Base-by-base conservation (phyloP, 2,888 invertebrate genomes). In the Argyresthia albistria region DNA sequence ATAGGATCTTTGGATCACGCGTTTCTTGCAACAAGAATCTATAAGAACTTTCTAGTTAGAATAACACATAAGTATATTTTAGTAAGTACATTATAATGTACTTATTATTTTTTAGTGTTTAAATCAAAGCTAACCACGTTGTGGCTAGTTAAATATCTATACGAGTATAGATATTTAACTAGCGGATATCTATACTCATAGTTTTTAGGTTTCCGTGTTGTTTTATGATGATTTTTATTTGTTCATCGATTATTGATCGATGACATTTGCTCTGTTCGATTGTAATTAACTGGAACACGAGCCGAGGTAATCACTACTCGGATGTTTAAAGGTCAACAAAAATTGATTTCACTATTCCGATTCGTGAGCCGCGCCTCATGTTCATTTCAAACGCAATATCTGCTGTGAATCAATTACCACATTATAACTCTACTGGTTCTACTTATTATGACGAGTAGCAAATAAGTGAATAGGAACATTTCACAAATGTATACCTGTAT, bases 171-270 rank as follows among this genome's bases (percentile, higher is more conserved):
- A n/a, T n/a, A n/a, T n/a, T n/a, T n/a, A n/a, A n/a, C 25, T 25
- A 25, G 25, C 25, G 6, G 6, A 25, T 25, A 25, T 25, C n/a
- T 25, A 25, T 25, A 25, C 25, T 25, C 25, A 6, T 25, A 25
- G 25, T 25, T 25, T 25, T 25, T 25, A 25, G 25, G 25, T 25
- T 25, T 25, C 25, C 25, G 25, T 25, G 12, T 42, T 42, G n/a
- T 42, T 42, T 42, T 1, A 42, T 42, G n/a, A n/a, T 42, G 11
- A 12, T 46, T 16, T 46, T 8, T 49, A 39, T 49, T 59, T 58
- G 54, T 52, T 54, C 54, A 58, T 62, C 56, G 54, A 58, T 59
- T 64, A 66, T 66, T 63, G 62, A 66, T 60, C 56, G 57, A 51
- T 65, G 66, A 64, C 65, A 66, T 64, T 66, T 63, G 52, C 36